Evolutionary conservation across 2,113 vertebrate genomes (phyloP).

Genomic region (Pelobates fuscus): DNA sequence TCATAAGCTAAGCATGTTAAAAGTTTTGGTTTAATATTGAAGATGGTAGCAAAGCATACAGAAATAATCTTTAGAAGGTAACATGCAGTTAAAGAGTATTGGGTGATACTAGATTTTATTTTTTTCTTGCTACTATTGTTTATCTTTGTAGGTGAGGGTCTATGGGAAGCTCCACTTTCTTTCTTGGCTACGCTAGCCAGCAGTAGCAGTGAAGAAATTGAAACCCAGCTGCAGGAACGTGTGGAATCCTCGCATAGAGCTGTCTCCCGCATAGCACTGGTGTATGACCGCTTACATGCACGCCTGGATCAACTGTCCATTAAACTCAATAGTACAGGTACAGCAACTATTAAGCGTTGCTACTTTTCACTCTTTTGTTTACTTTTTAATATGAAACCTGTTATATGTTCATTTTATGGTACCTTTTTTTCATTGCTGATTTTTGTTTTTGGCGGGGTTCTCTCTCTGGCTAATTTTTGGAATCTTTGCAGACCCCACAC

Average conservation of each 20-base stretch:
- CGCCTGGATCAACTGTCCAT: constrained; percentile 69
- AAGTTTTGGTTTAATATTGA: no score
- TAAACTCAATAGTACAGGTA: constrained; percentile 74
- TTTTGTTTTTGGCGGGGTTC: not conserved
- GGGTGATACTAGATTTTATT: no score
- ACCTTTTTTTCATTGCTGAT: not conserved
- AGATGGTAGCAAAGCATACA: no score
- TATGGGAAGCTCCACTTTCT: constrained; percentile 81
- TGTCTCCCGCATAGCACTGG: constrained; percentile 79
- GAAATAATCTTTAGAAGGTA: no score
- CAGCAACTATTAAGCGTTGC: not conserved
- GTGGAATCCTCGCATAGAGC: constrained; percentile 87
- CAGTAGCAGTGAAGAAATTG: constrained; percentile 95
- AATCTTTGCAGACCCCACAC: constrained; percentile 65
- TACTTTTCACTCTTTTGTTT: not conserved
- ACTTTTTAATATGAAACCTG: not conserved
- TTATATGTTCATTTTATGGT: not conserved
- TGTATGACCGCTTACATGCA: constrained; percentile 82
- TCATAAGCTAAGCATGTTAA: no score
- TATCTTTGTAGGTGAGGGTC: constrained; percentile 69
- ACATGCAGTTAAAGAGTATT: no score
- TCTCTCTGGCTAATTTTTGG: not conserved
- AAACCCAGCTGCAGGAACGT: constrained; percentile 89
- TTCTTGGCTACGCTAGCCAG: constrained; percentile 94
- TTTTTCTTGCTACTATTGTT: no score